These are phyloP conservation scores for Megaceryle torquata DNA, from an alignment of 2,113 vertebrate genomes.

Conservation along the genomic window DNA sequence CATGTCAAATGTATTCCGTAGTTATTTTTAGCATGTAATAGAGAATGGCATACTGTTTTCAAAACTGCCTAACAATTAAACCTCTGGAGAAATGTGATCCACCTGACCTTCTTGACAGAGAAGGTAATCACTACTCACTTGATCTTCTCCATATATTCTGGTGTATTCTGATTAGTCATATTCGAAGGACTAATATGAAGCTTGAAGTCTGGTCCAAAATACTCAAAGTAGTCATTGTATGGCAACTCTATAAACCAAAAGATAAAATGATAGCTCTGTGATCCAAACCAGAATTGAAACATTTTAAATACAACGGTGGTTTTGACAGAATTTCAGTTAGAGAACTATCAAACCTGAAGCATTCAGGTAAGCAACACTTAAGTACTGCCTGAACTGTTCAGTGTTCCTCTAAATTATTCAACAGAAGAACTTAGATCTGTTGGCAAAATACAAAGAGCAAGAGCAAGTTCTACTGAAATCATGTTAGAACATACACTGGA, in stretches of 20 bases:
- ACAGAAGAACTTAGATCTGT: neutral
- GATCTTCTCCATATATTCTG: slow-evolving; percentile 87
- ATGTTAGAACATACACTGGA: neutral
- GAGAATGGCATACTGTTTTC: neutral
- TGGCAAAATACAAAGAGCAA: neutral
- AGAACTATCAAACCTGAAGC: neutral
- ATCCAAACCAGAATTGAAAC: neutral
- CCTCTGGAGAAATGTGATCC: neutral
- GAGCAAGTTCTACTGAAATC: neutral
- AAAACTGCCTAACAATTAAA: neutral
- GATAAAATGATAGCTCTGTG: neutral
- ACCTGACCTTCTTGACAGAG: neutral
- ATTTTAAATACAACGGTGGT: neutral
- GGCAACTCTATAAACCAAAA: slow-evolving; percentile 73
- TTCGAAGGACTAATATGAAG: slow-evolving; percentile 86
- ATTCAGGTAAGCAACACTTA: neutral
- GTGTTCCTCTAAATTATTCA: neutral
- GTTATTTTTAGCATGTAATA: neutral
- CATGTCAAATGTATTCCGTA: neutral
- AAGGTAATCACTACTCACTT: slow-evolving; percentile 75
- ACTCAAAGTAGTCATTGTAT: slow-evolving; percentile 87
- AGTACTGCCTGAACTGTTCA: neutral
- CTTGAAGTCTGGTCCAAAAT: slow-evolving; percentile 87
- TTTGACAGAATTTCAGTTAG: neutral
- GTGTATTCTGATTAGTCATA: slow-evolving; percentile 87